Base-by-base conservation (phyloP, 2,797 vertebrate genomes). In the Pogonophryne albipinna region DNA sequence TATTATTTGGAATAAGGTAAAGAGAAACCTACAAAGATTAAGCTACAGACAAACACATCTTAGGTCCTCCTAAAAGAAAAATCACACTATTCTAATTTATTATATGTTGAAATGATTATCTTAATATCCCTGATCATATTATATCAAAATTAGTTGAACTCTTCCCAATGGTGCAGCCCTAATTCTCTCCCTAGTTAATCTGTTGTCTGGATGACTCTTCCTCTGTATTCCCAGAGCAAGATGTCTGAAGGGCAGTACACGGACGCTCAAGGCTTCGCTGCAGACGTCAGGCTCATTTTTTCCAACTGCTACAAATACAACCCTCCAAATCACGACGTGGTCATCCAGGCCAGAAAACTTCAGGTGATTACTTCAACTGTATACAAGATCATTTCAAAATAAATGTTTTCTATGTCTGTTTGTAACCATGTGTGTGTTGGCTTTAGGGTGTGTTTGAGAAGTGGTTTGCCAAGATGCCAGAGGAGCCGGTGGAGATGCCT, bases 231-330 rank as follows among this genome's bases (percentile, higher is more conserved):
- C 3, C 94, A 99, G 98, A 97, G 95, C 93, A 99, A 99, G 91
- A 96, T 99, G 96, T 96, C 97, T 41, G 82, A 90, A 62, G 95
- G 97, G 0, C 96, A 99, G 15, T 99, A 99, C 89, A 92, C 89
- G n/a, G 97, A 99, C 0, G 96, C 96, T 0, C 96, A 98, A 86
- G 91, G 89, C 9, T 99, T 99, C 7, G 97, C 98, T 0, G 95
- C 97, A 0, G 98, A 99, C 61, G 95, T 99, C 64, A 94, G 97
- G 86, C 93, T 99, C 83, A 99, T 99, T 93, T 99, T 99, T 91
- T 99, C 98, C 27, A 99, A 99, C 87, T 99, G 98, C 87, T 99
- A 99, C 94, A 99, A 99, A 87, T 99, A 99, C 94, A 99, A 99
- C 80, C 97, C 97, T 42, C 95, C 96, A 0, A 95, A 97, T 87